Percentiles rank a stretch among this genome's conserved stretches.
phyloP scores from a whole-genome alignment of 2,888 invertebrate genomes.

The Drosophila falleni region DNA sequence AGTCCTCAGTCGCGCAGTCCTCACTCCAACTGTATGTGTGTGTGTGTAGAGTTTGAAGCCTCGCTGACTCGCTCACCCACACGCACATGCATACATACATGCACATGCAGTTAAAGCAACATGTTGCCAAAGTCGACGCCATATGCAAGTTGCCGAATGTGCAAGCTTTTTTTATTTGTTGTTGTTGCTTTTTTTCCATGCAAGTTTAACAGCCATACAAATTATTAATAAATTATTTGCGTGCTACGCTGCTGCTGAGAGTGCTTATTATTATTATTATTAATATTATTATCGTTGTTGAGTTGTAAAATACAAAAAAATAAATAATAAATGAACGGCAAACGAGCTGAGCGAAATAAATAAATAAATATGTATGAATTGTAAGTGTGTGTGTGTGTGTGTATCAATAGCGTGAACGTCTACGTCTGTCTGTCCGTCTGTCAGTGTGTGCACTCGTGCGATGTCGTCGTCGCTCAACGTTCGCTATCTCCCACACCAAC shows the following conservation, averaged over 20 bases:
- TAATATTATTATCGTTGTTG: slow-evolving; percentile 53
- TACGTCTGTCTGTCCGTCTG: slow-evolving; percentile 38
- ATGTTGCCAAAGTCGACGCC: slow-evolving; percentile 55
- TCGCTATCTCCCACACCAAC: slow-evolving; percentile 63
- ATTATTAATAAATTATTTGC: slow-evolving; percentile 62
- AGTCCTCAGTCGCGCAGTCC: slow-evolving; percentile 2
- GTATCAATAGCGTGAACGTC: slow-evolving; percentile 58
- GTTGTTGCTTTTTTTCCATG: slow-evolving; percentile 35
- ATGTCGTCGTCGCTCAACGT: slow-evolving; percentile 60
- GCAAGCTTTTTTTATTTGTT: slow-evolving; percentile 27
- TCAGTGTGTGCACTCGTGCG: slow-evolving; percentile 61
- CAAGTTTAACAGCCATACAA: slow-evolving; percentile 55
- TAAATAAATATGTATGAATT: slow-evolving; percentile 56
- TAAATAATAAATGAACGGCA: slow-evolving; percentile 54
- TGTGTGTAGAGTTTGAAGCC: slow-evolving; percentile 15
- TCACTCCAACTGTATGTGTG: slow-evolving; percentile 7
- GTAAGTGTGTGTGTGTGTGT: slow-evolving; percentile 19
- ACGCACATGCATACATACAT: slow-evolving; percentile 12
- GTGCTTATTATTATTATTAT: slow-evolving; percentile 39
- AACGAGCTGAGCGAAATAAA: slow-evolving; percentile 61
- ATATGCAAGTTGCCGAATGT: slow-evolving; percentile 58
- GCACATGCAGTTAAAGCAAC: slow-evolving; percentile 36
- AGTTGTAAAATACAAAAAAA: slow-evolving; percentile 55
- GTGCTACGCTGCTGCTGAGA: slow-evolving; percentile 35
- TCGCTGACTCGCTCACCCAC: slow-evolving; percentile 25